Conservation (phyloP, 2,888 invertebrate genomes). For the Pedicia rivosa region DNA sequence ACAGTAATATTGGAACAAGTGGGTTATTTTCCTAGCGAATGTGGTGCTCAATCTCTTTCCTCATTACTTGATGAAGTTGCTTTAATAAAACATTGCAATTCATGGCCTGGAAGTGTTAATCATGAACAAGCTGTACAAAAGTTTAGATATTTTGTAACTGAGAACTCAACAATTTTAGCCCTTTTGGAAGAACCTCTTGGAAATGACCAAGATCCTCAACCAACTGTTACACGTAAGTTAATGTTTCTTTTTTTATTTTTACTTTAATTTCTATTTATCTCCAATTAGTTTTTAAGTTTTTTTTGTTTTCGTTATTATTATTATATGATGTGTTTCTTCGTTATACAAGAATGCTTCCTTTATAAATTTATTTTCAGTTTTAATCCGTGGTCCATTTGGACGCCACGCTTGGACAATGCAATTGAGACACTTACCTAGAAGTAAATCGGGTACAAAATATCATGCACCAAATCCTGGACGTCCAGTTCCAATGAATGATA, state of each 20-base stretch:
- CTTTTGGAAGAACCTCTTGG: conserved; percentile 83
- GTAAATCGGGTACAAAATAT: conserved; percentile 51
- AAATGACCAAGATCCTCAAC: conserved; percentile 87
- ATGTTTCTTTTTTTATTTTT: no score
- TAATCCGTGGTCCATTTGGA: conserved; percentile 87
- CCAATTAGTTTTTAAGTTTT: no score
- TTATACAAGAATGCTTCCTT: no score
- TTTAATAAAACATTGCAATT: conserved; percentile 57
- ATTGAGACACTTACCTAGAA: conserved; percentile 70
- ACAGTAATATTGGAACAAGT: conserved; percentile 84
- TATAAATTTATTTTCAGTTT: conserved; percentile 48
- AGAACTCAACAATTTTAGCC: conserved; percentile 76
- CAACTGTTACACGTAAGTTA: conserved; percentile 55
- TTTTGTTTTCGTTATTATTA: no score
- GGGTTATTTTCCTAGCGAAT: conserved; percentile 70
- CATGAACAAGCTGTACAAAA: conserved; percentile 44
- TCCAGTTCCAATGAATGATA: conserved; percentile 60
- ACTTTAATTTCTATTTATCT: no score
- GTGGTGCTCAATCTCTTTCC: conserved; percentile 68
- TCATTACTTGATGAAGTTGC: conserved; percentile 80
- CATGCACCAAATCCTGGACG: conserved; percentile 42
- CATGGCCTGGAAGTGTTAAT: conserved; percentile 31
- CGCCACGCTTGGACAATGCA: conserved; percentile 90
- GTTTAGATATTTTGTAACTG: conserved; percentile 81
- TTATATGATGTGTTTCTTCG: no score